phyloP scores from a whole-genome alignment of 2,888 invertebrate species.

The Trissolcus brochymenae region DNA sequence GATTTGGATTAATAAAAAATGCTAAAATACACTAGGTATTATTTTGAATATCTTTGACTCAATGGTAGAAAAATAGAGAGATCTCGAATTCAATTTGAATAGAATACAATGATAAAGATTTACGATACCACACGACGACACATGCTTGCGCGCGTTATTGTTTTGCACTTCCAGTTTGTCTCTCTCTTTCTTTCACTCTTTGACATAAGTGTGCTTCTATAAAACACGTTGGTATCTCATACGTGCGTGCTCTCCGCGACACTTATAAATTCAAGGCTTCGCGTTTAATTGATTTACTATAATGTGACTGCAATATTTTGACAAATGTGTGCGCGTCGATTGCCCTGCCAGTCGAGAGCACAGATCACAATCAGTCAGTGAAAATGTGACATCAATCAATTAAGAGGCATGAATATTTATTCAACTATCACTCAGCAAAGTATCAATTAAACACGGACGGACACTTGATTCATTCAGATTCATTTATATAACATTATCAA shows the following conservation, averaged over 20 bases:
- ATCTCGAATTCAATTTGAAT: constrained; percentile 54
- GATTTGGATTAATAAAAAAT: constrained; percentile 9
- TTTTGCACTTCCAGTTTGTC: constrained; percentile 51
- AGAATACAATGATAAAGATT: constrained; percentile 54
- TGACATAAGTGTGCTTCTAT: constrained; percentile 37
- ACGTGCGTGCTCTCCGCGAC: constrained; percentile 14
- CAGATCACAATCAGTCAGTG: too few species aligned
- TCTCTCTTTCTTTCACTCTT: constrained; percentile 31
- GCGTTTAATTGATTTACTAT: too few species aligned
- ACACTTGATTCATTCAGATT: too few species aligned
- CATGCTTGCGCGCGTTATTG: constrained; percentile 46
- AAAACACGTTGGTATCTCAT: constrained; percentile 26
- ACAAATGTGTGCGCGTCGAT: too few species aligned
- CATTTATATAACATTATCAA: too few species aligned
- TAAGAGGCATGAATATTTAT: too few species aligned
- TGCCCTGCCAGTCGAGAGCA: too few species aligned
- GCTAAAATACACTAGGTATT: constrained; percentile 6
- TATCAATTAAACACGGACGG: too few species aligned
- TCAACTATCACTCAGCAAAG: too few species aligned
- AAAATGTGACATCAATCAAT: too few species aligned
- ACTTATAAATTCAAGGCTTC: constrained; percentile 42
- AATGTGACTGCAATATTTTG: too few species aligned
- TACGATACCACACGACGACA: constrained; percentile 41
- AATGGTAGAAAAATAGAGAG: constrained; percentile 44
- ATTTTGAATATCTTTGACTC: constrained; percentile 39